Conservation (phyloP, 2,113 vertebrate species). For the Gymnogyps californianus region DNA sequence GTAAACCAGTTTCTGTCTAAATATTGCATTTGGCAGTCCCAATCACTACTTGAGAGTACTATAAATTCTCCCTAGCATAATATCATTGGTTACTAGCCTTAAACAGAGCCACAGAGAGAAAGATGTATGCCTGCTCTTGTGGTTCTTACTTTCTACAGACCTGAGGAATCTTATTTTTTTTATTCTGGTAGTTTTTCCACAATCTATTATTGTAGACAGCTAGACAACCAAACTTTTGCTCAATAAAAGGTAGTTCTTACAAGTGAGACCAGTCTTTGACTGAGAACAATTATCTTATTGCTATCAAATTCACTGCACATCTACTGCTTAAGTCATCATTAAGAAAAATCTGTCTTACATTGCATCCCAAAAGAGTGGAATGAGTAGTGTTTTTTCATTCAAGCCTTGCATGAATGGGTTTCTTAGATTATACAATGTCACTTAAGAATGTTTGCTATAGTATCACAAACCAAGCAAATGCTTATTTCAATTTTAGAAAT, state of each 20-base stretch:
- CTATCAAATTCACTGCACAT: neutral
- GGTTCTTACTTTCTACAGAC: neutral
- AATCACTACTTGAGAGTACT: neutral
- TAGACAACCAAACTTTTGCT: neutral
- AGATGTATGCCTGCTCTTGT: neutral
- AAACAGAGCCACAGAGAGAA: neutral
- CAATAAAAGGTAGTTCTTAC: neutral
- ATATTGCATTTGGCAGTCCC: neutral
- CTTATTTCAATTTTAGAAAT: neutral
- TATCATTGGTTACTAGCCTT: neutral
- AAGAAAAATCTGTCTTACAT: neutral
- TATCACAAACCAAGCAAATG: neutral
- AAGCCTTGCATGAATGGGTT: neutral
- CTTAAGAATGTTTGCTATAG: neutral
- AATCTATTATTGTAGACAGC: neutral
- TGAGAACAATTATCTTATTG: neutral
- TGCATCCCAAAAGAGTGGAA: neutral
- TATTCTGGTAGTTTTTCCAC: neutral
- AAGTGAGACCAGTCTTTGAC: neutral
- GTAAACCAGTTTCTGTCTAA: slow-evolving; percentile 1
- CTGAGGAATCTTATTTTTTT: neutral
- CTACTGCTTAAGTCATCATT: neutral
- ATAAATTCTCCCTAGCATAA: neutral
- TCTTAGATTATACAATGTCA: neutral
- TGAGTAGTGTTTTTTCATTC: neutral